These are phyloP conservation scores for Choristoneura fumiferana DNA, from an alignment of 1,140 invertebrate species.

Conservation along the genomic window DNA sequence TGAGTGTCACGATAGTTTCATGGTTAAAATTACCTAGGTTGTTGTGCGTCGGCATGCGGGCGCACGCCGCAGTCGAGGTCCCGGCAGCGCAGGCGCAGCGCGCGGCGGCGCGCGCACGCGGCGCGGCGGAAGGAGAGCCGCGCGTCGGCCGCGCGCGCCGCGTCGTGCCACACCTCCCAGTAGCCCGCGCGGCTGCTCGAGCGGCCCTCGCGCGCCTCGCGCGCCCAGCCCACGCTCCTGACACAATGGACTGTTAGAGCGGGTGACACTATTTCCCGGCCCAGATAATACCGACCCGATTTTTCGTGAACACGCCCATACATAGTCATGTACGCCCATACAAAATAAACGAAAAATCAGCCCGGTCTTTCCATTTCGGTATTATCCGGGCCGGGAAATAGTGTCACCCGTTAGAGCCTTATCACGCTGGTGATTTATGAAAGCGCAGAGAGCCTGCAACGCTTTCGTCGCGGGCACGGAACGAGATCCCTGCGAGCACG, in stretches of 20 bases:
- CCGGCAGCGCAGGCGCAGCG: constrained; percentile 84
- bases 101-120: constrained; percentile 80
- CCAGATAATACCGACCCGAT: too few species aligned
- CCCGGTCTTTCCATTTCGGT: too few species aligned
- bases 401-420: too few species aligned
- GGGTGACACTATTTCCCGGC: neutral
- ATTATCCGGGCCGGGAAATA: too few species aligned
- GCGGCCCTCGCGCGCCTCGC: constrained; percentile 63
- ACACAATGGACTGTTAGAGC: neutral
- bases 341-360: too few species aligned
- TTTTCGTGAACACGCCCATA: too few species aligned
- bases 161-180: constrained; percentile 72
- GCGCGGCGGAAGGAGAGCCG: constrained; percentile 83
- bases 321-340: too few species aligned
- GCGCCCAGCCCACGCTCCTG: constrained; percentile 37
- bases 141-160: constrained; percentile 71
- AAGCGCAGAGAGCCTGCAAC: too few species aligned
- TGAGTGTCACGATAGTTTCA: too few species aligned
- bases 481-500: too few species aligned
- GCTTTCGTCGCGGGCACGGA: too few species aligned
- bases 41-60: constrained; percentile 81
- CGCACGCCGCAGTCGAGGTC: constrained; percentile 86
- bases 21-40: constrained; percentile 82
- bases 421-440: too few species aligned
- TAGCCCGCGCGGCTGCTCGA: constrained; percentile 58